phyloP scores from a whole-genome alignment of 2,888 invertebrate genomes.

The Yponomeuta malinellus region DNA sequence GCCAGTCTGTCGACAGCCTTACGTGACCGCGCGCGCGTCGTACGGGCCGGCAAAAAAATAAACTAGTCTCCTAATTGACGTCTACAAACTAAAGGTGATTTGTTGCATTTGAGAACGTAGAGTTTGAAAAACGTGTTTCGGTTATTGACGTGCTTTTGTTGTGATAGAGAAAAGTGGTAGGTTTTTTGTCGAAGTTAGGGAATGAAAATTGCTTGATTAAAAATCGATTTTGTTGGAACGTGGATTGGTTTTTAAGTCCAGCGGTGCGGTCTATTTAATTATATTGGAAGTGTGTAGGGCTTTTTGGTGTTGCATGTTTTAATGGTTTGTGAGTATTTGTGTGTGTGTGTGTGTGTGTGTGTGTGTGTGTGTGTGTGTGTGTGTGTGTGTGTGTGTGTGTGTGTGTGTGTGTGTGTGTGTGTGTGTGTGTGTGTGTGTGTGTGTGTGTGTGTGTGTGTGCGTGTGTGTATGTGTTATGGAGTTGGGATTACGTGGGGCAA shows the following conservation, averaged over 20 bases:
- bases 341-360: too few species aligned
- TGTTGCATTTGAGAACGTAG: background rate
- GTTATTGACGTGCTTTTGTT: background rate
- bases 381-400: too few species aligned
- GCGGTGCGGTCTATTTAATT: constrained; percentile 1
- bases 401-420: too few species aligned
- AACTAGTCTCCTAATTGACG: background rate
- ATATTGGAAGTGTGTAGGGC: background rate
- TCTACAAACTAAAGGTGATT: background rate
- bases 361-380: too few species aligned
- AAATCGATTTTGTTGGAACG: constrained; percentile 17
- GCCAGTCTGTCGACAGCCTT: constrained; percentile 17
- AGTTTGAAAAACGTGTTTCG: background rate
- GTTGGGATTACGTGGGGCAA: background rate
- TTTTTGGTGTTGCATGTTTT: background rate
- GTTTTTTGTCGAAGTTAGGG: background rate
- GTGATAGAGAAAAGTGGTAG: background rate
- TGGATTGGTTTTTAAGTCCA: constrained; percentile 12
- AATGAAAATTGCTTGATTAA: constrained; percentile 14
- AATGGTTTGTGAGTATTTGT: background rate
- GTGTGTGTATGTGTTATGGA: background rate
- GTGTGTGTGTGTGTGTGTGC: too few species aligned
- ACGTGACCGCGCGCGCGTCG: constrained; percentile 4
- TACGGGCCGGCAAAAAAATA: background rate
- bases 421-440: too few species aligned